A percentile compares a stretch with the other conserved stretches of the same genome.
Evolutionary conservation across 2,888 invertebrate species (phyloP).

Genomic region (Stenotaenia linearis): DNA sequence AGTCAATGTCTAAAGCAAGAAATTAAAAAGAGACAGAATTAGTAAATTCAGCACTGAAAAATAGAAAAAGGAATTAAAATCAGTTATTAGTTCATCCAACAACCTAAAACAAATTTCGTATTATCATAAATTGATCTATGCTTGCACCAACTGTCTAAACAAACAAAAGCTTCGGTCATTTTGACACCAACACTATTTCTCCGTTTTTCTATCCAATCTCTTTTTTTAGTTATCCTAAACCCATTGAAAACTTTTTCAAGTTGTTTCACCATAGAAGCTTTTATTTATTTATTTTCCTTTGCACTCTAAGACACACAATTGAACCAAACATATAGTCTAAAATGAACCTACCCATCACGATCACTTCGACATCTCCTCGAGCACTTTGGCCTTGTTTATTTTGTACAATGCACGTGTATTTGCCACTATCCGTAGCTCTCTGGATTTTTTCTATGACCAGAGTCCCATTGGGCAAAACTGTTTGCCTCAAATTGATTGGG

Average conservation of each 20-base stretch:
- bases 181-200: background rate
- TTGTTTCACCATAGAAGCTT: background rate
- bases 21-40: conserved; percentile 3
- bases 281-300: background rate
- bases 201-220: background rate
- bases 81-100: background rate
- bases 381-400: conserved; percentile 87
- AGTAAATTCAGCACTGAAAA: background rate
- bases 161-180: background rate
- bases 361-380: conserved; percentile 79
- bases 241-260: background rate
- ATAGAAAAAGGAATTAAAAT: background rate
- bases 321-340: background rate
- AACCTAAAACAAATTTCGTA: background rate
- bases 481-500: conserved; percentile 90
- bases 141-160: background rate
- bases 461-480: conserved; percentile 87
- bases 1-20: background rate
- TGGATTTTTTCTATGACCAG: conserved; percentile 91
- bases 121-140: background rate
- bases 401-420: conserved; percentile 88
- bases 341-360: conserved; percentile 84
- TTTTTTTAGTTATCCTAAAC: background rate
- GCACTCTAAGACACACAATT: background rate
- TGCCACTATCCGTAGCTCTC: conserved; percentile 83